Conservation (phyloP, 2,797 vertebrate species). For the Eptatretus atami region DNA sequence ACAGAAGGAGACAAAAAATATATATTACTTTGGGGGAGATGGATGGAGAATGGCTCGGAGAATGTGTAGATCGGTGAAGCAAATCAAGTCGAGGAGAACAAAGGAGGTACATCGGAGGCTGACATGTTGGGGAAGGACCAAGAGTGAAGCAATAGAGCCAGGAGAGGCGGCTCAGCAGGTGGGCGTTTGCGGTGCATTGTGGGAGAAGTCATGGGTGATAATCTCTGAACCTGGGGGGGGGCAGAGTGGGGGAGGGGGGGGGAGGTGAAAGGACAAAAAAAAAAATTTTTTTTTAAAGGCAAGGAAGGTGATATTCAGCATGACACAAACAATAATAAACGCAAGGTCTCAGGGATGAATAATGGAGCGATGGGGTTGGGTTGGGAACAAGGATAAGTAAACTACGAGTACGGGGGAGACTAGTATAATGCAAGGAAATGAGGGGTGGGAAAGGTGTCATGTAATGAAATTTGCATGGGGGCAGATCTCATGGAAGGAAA, state of each 20-base stretch:
- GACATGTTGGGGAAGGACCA: too few relatives aligned
- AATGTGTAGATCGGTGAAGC: background rate
- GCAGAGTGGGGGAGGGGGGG: background rate
- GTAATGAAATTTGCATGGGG: background rate
- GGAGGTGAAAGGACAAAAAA: too few relatives aligned
- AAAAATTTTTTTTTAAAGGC: too few relatives aligned
- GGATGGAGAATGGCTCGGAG: too few relatives aligned
- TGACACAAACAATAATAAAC: too few relatives aligned
- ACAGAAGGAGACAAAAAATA: too few relatives aligned
- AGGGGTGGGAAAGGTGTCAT: background rate
- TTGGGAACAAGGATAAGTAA: background rate
- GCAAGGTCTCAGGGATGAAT: too few relatives aligned
- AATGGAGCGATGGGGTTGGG: too few relatives aligned
- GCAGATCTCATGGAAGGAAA: background rate
- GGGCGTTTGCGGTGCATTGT: constrained; percentile 1
- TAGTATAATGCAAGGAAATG: background rate
- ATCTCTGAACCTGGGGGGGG: constrained; percentile 1
- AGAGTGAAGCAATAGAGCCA: too few relatives aligned
- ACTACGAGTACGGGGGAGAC: too few relatives aligned
- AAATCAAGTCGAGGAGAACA: constrained; percentile 1
- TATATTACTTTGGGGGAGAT: too few relatives aligned
- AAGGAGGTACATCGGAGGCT: background rate
- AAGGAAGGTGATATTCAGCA: too few relatives aligned
- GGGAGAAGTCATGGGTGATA: constrained; percentile 1
- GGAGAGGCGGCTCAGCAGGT: background rate